A percentile compares a stretch with the other conserved stretches of the same genome.
phyloP scores from a whole-genome alignment of 1,140 invertebrate genomes.

The Drosophila kanapiae region DNA sequence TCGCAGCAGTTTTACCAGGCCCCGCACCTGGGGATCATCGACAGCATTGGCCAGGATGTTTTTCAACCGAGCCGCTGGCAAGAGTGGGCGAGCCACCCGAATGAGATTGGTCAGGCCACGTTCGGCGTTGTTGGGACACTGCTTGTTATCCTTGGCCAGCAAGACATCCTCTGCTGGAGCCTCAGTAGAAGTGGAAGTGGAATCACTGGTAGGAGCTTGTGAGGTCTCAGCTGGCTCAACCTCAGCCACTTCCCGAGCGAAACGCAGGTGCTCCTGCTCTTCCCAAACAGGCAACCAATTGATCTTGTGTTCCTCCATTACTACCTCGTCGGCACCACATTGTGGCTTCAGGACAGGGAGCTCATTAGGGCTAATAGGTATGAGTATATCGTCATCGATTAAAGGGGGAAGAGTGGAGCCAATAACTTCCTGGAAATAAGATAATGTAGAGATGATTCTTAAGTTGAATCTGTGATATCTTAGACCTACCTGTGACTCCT shows the following conservation, averaged over 20 bases:
- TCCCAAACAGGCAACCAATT: constrained; percentile 50
- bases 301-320: constrained; percentile 37
- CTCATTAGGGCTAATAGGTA: constrained; percentile 9
- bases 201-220: background rate
- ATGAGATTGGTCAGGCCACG: constrained; percentile 57
- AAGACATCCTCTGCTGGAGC: background rate
- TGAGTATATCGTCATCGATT: constrained; percentile 27
- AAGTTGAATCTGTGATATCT: background rate
- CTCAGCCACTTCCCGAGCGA: background rate
- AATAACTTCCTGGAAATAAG: constrained; percentile 2
- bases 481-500: constrained; percentile 17
- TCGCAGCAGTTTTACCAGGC: constrained; percentile 33
- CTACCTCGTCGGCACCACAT: constrained; percentile 9
- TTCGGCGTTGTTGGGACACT: constrained; percentile 30
- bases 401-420: background rate
- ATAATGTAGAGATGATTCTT: too few relatives aligned
- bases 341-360: constrained; percentile 20
- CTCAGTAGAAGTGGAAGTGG: background rate
- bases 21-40: constrained; percentile 50
- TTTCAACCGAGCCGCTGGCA: constrained; percentile 37
- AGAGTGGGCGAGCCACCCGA: constrained; percentile 46
- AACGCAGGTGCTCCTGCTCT: background rate
- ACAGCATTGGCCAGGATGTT: constrained; percentile 63
- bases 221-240: background rate
- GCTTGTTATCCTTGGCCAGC: constrained; percentile 23